Base-by-base conservation (phyloP, 1,140 invertebrate genomes). In the Rhopalosiphum padi region DNA sequence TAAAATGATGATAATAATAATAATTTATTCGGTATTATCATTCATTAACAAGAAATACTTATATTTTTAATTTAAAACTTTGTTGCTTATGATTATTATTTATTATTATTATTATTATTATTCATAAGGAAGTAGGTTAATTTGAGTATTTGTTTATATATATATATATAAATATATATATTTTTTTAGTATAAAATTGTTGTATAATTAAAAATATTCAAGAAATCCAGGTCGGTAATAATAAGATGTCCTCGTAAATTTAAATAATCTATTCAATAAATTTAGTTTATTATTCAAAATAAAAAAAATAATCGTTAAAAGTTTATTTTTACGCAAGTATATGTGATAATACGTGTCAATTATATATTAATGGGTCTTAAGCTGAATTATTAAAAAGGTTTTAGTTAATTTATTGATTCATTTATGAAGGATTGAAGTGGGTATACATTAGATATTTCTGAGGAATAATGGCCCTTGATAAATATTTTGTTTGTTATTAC, bases 401-500 rank as follows among this genome's bases (percentile, higher is more conserved):
- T 68, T 68, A 30, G 30, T 8, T 68, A 68, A 30, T 68, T 68
- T 68, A 68, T 68, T 68, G 60, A 68, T 68, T 68, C 9, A 68
- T 68, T 68, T 68, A 68, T 68, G 60, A 30, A 68, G 60, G 30
- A 68, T 15, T 68, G 30, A 68, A 68, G 60, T 68, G 30, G 60
- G 60, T 30, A n/a, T n/a, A 68, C 60, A 68, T 68, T n/a, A 68
- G 60, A 68, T 68, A n/a, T 68, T 68, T 68, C 30, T 68, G 11
- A 68, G 30, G 60, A 68, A 68, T 68, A 68, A 68, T 68, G 30
- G 30, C 11, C 30, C 30, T 68, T 68, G 60, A 30, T 68, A 68
- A 68, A 68, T 68, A 68, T 68, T 68, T 68, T 68, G 60, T 68
- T 68, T 68, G 60, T n/a, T 68, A 68, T 68, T 68, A 30, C 60